A percentile compares a stretch with the other conserved stretches of the same genome.
These are phyloP conservation scores for Talpa occidentalis DNA, from an alignment of 2,113 vertebrate genomes.

Conservation along the genomic window DNA sequence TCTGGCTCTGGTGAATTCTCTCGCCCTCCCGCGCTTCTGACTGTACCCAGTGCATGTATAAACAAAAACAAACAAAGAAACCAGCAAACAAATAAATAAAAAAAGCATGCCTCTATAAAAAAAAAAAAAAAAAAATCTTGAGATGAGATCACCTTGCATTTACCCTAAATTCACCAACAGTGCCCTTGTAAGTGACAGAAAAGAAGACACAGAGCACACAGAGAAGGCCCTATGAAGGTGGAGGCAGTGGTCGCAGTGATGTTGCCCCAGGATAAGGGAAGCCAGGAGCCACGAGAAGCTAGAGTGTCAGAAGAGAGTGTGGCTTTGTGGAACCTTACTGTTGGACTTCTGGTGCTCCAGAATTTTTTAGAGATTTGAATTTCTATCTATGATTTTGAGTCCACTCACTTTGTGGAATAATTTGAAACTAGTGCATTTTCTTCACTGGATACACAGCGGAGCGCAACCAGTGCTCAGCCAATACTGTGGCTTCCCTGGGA, in stretches of 20 bases:
- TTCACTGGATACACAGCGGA: neutral
- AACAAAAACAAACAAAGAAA: no score
- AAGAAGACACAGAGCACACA: neutral
- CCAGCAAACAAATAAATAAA: no score
- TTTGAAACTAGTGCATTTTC: neutral
- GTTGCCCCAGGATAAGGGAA: neutral
- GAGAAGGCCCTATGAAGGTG: neutral
- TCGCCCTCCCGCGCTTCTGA: no score
- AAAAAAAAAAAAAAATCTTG: no score
- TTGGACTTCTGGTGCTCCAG: neutral
- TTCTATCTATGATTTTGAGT: no score
- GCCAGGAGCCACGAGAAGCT: neutral
- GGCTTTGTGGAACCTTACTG: neutral
- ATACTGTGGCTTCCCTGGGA: neutral
- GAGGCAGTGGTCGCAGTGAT: neutral
- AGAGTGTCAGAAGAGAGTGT: neutral
- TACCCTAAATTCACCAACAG: neutral
- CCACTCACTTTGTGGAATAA: neutral
- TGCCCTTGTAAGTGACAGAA: neutral
- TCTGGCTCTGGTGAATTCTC: no score
- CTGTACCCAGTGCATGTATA: no score
- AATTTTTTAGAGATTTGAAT: slow-evolving; percentile 31
- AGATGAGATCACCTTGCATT: neutral
- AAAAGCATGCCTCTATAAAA: no score
- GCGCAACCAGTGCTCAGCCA: neutral